These are phyloP conservation scores for Malurus leucopterus DNA, from an alignment of 2,797 vertebrate species.

Conservation along the genomic window DNA sequence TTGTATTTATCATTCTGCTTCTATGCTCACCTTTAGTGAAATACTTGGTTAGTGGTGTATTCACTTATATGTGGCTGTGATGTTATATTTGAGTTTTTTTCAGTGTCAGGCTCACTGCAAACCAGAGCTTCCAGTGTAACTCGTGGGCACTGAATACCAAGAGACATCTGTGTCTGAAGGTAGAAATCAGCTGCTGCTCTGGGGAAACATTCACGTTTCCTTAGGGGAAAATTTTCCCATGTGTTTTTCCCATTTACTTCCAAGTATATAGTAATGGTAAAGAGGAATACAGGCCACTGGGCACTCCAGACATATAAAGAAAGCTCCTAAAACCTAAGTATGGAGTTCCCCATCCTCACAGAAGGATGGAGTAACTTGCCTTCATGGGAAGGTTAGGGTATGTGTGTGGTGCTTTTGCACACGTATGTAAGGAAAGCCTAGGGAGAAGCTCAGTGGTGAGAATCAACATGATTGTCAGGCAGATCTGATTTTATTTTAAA, in stretches of 20 bases:
- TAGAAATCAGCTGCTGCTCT: neutral
- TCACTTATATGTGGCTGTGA: neutral
- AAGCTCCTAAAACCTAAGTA: neutral
- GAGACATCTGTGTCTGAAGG: neutral
- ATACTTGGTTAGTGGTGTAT: neutral
- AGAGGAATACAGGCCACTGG: neutral
- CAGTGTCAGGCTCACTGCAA: neutral
- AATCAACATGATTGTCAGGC: neutral
- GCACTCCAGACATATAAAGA: neutral
- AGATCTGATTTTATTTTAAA: neutral
- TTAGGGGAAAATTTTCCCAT: neutral
- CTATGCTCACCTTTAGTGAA: neutral
- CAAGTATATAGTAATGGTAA: too few relatives aligned
- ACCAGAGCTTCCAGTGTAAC: neutral
- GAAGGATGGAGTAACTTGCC: neutral
- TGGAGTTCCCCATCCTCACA: neutral
- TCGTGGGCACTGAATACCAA: too few relatives aligned
- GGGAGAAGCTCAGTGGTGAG: neutral
- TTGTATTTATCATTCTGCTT: neutral
- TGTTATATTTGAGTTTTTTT: neutral
- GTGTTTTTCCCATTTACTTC: neutral
- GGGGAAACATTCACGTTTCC: neutral
- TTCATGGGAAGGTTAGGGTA: neutral
- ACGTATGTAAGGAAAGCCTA: neutral
- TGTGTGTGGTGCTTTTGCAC: neutral